Evolutionary conservation across 2,797 vertebrate genomes (phyloP), one percentile per base, ranked within the genome.

Genomic region (Poeciliopsis paucimaculata): DNA sequence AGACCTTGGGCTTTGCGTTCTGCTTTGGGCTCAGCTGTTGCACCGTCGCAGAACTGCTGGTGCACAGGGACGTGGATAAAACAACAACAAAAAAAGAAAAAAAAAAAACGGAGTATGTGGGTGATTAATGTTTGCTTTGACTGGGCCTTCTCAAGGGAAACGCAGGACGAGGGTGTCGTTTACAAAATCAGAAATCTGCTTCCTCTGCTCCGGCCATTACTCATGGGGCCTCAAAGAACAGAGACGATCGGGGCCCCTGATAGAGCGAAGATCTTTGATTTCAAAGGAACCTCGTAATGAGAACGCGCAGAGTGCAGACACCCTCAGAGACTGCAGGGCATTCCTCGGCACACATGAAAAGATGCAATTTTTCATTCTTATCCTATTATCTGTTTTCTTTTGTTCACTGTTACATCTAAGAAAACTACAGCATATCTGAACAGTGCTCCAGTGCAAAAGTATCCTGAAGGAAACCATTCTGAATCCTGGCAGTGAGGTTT

Each of bases 11-110:
- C 82, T 83, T 43, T 73, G 49, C 10, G 49, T 34, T 78, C 45
- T 39, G 45, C 18, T n/a, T 49, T 85, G 79, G 81, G 77, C 34
- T 73, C 36, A 7, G 68, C 76, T 66, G 79, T 55, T 3, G 43
- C 20, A 3, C 64, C 57, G 39, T 15, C 7, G 76, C 79, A 81
- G 64, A 76, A 73, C 60, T 73, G 75, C 84, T 60, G 87, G 88
- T 79, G 86, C 78, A 87, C 89, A 84, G 78, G 86, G 84, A 90
- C 55, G 5, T 18, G 15, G 76, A 74, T 80, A 83, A 85, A 51
- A 23, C 49, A 23, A 23, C 20, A 51, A 23, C 18, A 49, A 51
- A 8, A 46, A 47, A 2, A 20, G 43, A 20, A n/a, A 55, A 11
- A 28, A 7, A 41, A 41, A 57, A 86, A 78, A 46, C 9, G 76